Base-by-base conservation (phyloP, 2,797 vertebrate species). In the Cephalopachus bancanus region DNA sequence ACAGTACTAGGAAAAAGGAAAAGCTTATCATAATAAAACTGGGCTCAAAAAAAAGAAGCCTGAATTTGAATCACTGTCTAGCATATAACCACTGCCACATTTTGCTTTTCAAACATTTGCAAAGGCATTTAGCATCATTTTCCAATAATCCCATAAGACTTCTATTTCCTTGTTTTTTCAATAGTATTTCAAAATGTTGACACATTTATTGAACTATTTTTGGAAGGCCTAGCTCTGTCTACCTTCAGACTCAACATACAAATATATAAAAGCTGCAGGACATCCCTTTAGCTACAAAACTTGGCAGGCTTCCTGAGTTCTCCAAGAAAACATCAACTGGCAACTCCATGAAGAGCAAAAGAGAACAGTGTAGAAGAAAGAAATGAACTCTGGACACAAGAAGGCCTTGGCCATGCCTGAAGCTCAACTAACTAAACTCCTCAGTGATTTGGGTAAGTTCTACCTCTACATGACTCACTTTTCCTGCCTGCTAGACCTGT, bases 171-270 rank as follows among this genome's bases (percentile, higher is more conserved):
- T 94, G 83, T 92, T 93, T 97, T 93, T 91, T 93, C 95, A 96
- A 74, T 5, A 96, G 69, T 95, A 96, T 93, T 95, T 97, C 92
- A 97, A 97, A 97, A 97, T 59, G 83, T 75, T 97, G 76, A 97
- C 95, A 97, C 72, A 96, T 95, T 97, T 95, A 98, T 30, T 85
- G 84, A 94, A 96, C 93, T 97, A 97, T 92, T 96, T 95, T 96
- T 96, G 87, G 95, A 95, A 97, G 86, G 94, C 79, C n/a, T 87
- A 83, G 22, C 74, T 95, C 65, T 97, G 74, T 83, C 87, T 97
- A 97, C 96, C 95, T 94, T 97, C 92, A 92, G 84, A 30, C n/a
- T 97, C 89, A 93, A 92, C 69, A 93, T 49, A 83, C 60, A 91
- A 95, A 92, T 89, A 93, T 33, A 94, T 93, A 94, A 96, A 89